These are phyloP conservation scores for Hipposideros larvatus DNA, from an alignment of 2,797 vertebrate genomes.

Conservation along the genomic window DNA sequence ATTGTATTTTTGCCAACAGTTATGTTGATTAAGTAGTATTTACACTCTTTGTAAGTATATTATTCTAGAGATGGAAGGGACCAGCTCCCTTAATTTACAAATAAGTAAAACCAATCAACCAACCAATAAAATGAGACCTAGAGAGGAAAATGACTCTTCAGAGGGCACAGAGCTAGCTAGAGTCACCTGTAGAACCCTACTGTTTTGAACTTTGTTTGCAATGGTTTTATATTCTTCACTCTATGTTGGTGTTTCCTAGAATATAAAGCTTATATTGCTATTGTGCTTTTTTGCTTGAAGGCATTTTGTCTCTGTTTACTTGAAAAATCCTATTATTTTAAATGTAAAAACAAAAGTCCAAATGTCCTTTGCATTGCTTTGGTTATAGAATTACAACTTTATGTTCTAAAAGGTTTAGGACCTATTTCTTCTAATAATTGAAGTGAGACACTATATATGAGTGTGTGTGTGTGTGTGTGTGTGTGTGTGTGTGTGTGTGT, in stretches of 20 bases:
- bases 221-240: background rate
- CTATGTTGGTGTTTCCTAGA: background rate
- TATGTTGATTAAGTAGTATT: conserved; percentile 1
- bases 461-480: no score
- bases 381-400: background rate
- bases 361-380: background rate
- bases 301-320: conserved; percentile 45
- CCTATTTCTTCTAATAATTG: conserved; percentile 18
- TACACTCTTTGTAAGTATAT: background rate
- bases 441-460: background rate
- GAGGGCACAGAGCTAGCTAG: background rate
- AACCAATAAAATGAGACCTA: background rate
- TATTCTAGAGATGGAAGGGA: background rate
- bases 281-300: background rate
- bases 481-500: no score
- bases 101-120: background rate
- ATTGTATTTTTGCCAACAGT: background rate
- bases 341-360: background rate
- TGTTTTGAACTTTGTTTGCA: background rate
- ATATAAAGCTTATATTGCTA: background rate
- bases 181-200: background rate
- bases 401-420: background rate
- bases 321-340: conserved; percentile 52
- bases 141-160: background rate
- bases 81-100: background rate